Evolutionary conservation across 2,888 invertebrate species (phyloP).

Genomic region (Parnassius orleans): DNA sequence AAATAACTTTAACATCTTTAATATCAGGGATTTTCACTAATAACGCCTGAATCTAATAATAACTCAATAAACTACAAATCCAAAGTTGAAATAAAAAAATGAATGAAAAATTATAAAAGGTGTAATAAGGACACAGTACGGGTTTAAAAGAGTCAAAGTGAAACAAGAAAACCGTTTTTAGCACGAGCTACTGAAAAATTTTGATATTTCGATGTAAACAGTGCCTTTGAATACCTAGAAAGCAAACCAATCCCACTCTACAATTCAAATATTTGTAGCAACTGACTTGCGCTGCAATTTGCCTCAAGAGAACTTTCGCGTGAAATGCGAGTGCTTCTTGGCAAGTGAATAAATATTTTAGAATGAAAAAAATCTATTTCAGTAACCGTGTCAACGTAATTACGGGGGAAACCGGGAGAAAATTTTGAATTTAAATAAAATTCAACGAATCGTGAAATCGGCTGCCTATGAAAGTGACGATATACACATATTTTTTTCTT

Average conservation of each 20-base stretch:
- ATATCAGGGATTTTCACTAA: no score
- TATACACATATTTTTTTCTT: background rate
- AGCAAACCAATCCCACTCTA: slow-evolving; percentile 76
- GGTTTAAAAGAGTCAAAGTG: slow-evolving; percentile 28
- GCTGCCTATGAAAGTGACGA: background rate
- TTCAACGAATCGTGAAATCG: slow-evolving; percentile 1
- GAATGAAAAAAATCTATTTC: slow-evolving; percentile 30
- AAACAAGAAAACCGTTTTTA: slow-evolving; percentile 31
- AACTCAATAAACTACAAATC: no score
- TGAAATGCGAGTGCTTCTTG: slow-evolving; percentile 37
- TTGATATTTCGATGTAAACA: slow-evolving; percentile 70
- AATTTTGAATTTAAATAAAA: slow-evolving; percentile 7
- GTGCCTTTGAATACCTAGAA: slow-evolving; percentile 61
- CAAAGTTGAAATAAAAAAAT: no score
- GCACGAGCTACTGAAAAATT: slow-evolving; percentile 49
- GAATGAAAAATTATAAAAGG: no score
- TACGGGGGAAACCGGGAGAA: slow-evolving; percentile 7
- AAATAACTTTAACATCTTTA: no score
- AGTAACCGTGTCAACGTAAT: slow-evolving; percentile 30
- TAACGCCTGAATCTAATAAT: no score
- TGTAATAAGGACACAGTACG: no score
- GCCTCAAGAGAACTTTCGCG: slow-evolving; percentile 51
- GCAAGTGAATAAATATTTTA: slow-evolving; percentile 38
- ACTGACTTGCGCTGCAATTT: slow-evolving; percentile 68
- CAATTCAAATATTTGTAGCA: slow-evolving; percentile 76